phyloP scores from a whole-genome alignment of 2,888 invertebrate genomes.

The Dryococelus australis region DNA sequence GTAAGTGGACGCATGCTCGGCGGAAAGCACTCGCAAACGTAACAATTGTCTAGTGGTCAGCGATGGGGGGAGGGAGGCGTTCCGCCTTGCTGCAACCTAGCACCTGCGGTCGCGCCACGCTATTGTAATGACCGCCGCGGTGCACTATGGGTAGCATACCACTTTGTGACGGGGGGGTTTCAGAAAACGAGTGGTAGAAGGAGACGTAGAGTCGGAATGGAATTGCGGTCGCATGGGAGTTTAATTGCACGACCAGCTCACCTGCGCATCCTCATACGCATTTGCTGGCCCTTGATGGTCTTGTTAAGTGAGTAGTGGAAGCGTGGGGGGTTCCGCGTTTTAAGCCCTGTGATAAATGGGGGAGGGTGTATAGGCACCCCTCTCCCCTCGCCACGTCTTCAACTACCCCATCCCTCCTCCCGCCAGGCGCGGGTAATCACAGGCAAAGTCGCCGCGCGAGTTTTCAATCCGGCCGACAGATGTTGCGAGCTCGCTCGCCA shows the following conservation, averaged over 20 bases:
- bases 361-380: background rate
- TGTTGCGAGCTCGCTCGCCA: background rate
- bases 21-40: too few relatives aligned
- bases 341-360: background rate
- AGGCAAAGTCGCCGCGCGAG: background rate
- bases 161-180: too few relatives aligned
- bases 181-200: too few relatives aligned
- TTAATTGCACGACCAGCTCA: too few relatives aligned
- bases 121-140: background rate
- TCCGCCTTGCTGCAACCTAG: background rate
- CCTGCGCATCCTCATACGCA: background rate
- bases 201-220: too few relatives aligned
- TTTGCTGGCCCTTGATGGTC: background rate
- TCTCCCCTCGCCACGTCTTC: background rate
- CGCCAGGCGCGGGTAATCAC: background rate
- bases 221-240: too few relatives aligned
- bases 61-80: background rate
- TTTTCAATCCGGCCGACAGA: background rate
- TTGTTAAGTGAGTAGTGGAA: background rate
- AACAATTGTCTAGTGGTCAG: too few relatives aligned
- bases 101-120: constrained; percentile 20
- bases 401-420: too few relatives aligned
- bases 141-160: too few relatives aligned
- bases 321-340: background rate
- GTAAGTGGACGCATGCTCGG: too few relatives aligned